Evolutionary conservation across 2,888 invertebrate species (phyloP).

Genomic region (Epinotia demarniana): DNA sequence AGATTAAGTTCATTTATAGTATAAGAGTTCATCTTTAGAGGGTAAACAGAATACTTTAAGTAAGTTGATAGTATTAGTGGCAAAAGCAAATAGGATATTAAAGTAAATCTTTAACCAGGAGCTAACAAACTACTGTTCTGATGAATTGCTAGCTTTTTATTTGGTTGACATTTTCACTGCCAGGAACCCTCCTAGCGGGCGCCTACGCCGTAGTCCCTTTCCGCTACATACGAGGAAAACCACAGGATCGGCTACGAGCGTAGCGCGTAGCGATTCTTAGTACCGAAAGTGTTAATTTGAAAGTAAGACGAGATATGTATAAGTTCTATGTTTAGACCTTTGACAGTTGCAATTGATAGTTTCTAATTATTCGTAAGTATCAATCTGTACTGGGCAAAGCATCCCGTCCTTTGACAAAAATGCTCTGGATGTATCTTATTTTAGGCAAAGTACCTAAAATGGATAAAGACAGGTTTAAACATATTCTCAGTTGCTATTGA

Average conservation of each 20-base stretch:
- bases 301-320: too few species aligned
- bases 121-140: background rate
- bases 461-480: background rate
- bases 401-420: background rate
- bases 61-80: conserved; percentile 2
- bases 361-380: too few species aligned
- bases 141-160: background rate
- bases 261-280: too few species aligned
- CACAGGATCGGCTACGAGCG: too few species aligned
- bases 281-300: too few species aligned
- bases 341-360: too few species aligned
- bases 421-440: background rate
- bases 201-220: too few species aligned
- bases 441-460: background rate
- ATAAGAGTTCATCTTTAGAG: conserved; percentile 7
- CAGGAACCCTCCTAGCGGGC: too few species aligned
- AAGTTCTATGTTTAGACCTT: too few species aligned
- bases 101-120: background rate
- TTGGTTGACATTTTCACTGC: background rate
- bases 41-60: conserved; percentile 8
- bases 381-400: background rate
- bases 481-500: background rate
- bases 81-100: background rate
- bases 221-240: too few species aligned
- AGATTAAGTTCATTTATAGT: conserved; percentile 28